Conservation (phyloP, 2,888 invertebrate species). For the Drosophila niveifrons region DNA sequence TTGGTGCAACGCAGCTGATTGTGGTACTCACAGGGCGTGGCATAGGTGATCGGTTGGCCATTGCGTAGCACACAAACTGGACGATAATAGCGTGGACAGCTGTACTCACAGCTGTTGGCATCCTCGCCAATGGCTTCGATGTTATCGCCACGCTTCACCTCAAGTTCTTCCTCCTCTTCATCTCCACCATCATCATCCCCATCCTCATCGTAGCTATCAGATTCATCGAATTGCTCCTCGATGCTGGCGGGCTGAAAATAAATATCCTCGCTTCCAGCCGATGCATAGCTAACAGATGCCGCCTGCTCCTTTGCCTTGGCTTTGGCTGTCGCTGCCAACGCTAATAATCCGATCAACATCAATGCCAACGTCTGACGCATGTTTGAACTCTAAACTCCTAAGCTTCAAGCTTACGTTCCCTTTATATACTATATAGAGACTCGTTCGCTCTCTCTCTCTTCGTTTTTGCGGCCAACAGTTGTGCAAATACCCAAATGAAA, state of each 20-base stretch:
- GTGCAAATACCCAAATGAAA: slow-evolving; percentile 42
- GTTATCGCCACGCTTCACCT: slow-evolving; percentile 5
- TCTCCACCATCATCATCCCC: slow-evolving; percentile 5
- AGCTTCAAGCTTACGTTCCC: not conserved
- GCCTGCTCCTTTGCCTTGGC: not conserved
- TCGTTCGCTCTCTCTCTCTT: not conserved
- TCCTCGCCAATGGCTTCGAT: slow-evolving; percentile 44
- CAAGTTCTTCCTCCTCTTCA: not conserved
- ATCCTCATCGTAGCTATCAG: not conserved
- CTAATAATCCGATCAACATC: slow-evolving; percentile 11
- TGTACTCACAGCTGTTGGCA: slow-evolving; percentile 55
- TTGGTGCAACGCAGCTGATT: slow-evolving; percentile 63
- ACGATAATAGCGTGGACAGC: slow-evolving; percentile 73
- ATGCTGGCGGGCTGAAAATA: slow-evolving; percentile 21
- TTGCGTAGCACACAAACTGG: slow-evolving; percentile 61
- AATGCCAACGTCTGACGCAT: slow-evolving; percentile 36
- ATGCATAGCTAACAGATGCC: not conserved
- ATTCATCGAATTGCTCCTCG: not conserved
- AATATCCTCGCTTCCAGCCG: slow-evolving; percentile 41
- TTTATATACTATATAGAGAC: slow-evolving; percentile 55
- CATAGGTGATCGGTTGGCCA: slow-evolving; percentile 43
- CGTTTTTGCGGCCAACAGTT: slow-evolving; percentile 25
- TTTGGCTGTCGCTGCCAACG: not conserved
- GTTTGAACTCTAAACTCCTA: slow-evolving; percentile 8
- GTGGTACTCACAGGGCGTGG: slow-evolving; percentile 66